Base-by-base conservation (phyloP, 2,888 invertebrate genomes). In the Megalurothrips usitatus region DNA sequence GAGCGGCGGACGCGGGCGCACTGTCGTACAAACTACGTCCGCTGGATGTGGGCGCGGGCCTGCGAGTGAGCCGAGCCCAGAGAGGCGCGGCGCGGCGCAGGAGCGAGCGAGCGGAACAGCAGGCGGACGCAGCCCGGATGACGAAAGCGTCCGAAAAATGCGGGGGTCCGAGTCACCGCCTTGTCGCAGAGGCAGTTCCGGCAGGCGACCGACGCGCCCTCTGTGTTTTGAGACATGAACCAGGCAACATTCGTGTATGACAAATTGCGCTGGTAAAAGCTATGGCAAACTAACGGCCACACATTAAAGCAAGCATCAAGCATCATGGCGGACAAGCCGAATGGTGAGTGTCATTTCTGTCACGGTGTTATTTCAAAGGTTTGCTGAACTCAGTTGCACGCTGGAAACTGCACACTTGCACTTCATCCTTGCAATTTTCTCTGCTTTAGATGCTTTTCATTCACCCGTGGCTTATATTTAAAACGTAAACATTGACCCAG, bases 301-400 rank as follows among this genome's bases (percentile, higher is more conserved):
- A 43, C 34, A 43, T 43, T 6, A 43, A 43, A 43, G 34, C 34
- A 43, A 43, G 34, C 34, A 43, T 2, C 34, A 43, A 43, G 34
- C 34, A 75, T 75, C 68, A 75, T 75, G 68, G 68, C 68, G 23
- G 68, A 75, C 68, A 75, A 75, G 26, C 68, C 68, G 68, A 75
- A 26, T 26, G 68, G 68, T 75, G 68, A 75, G 68, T 75, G 26
- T 23, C 10, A 23, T 58, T 58, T 58, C 58, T 58, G 58, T 58
- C 58, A 19, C 14, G 11, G 6, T 58, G 1, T 8, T 14, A 19
- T n/a, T 17, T 10, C 19, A 17, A 19, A 58, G 17, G 11, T 58
- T 17, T 19, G 58, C n/a, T 58, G 58, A 6, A 43, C 34, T 43
- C 34, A 43, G 34, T 43, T 58, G 58, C 17, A 58, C n/a, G 58